Evolutionary conservation across 2,113 vertebrate species (phyloP).

Genomic region (Centropus bengalensis): DNA sequence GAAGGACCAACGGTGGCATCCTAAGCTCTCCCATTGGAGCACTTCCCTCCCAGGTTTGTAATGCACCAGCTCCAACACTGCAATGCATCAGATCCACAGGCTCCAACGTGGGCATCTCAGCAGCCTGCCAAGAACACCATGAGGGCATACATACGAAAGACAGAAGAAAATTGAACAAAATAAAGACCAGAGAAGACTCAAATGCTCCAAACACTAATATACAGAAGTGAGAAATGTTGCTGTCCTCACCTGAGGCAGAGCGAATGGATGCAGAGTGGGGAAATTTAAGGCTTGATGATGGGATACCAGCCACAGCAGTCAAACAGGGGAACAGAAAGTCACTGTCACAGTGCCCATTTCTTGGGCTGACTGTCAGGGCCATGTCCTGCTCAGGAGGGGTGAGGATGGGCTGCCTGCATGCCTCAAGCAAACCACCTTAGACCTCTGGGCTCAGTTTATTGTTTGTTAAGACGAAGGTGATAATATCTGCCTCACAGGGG

Average conservation of each 20-base stretch:
- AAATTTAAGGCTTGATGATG: background rate
- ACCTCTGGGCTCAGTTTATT: background rate
- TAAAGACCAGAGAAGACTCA: background rate
- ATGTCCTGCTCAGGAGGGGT: accelerated
- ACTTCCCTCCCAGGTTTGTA: background rate
- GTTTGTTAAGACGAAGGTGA: background rate
- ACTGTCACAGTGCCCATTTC: accelerated
- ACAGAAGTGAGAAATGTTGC: accelerated
- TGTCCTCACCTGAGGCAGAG: background rate
- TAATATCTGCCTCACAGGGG: constrained; percentile 42
- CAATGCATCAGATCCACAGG: background rate
- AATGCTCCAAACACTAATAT: background rate
- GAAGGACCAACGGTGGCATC: background rate
- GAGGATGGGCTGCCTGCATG: background rate
- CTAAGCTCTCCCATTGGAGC: background rate
- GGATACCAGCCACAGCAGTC: background rate
- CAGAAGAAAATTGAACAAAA: background rate
- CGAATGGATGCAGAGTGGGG: accelerated
- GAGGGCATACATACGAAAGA: background rate
- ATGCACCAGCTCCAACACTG: background rate
- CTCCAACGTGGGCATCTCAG: background rate
- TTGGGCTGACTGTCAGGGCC: background rate
- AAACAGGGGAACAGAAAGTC: background rate
- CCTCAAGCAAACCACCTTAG: background rate
- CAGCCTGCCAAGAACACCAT: background rate